Base-by-base conservation (phyloP, 2,113 vertebrate species). In the Panthera uncia region DNA sequence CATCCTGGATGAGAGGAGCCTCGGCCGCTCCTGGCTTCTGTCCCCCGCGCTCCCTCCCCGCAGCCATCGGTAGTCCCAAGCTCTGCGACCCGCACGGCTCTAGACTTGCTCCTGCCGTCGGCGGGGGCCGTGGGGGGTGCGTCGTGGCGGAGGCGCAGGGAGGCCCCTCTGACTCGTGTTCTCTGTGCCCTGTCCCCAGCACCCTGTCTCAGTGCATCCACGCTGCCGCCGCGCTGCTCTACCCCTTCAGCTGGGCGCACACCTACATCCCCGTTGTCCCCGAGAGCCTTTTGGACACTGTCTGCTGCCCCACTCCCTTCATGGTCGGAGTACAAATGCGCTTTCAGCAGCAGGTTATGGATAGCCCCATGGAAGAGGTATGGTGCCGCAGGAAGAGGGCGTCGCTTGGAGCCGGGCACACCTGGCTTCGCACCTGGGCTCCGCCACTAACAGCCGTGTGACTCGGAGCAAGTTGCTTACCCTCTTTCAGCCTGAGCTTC, bases 201-300 rank as follows among this genome's bases (percentile, higher is more conserved):
- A 99, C 99, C 19, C 98, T 99, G 87, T 99, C 99, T 2, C 99
- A 99, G 97, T 99, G 99, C 80, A 99, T 99, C 93, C 99, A 99
- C 0, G 99, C 99, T 0, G 99, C 99, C 0, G 99, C 99, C 0
- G 99, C 99, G 29, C 99, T 99, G n/a, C 99, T 99, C 14, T 99
- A 99, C 97, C 99, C 99, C 57, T 99, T 99, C 99, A 99, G 99
- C 95, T 99, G 99, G 99, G 99, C 99, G 74, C 99, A 99, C 98
- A 99, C 99, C 84, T 99, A 99, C 96, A 99, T 99, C 98, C 99
- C 99, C 0, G 99, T 99, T 29, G 99, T 99, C 33, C 99, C 99
- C 0, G 99, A 99, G 97, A 99, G 99, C 97, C 99, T 99, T 50
- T 99, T 99, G 2, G 99, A 99, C 85, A 99, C 99, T 0, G 99